phyloP scores from a whole-genome alignment of 92 coral and sea anemone species.

The Porites divaricata region DNA sequence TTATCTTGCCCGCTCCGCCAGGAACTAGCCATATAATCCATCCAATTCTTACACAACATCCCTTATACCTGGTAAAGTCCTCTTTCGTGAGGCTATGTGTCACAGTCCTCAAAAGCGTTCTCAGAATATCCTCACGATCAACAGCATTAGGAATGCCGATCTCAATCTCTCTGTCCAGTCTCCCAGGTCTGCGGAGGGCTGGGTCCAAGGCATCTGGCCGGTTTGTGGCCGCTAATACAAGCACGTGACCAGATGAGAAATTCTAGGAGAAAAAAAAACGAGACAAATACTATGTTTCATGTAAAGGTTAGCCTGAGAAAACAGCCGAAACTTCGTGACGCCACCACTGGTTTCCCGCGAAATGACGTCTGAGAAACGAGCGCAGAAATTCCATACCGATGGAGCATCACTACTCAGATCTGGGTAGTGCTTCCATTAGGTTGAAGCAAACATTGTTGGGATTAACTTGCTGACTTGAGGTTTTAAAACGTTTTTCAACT shows the following conservation, averaged over 20 bases:
- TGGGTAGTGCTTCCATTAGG: no score
- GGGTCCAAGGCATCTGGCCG: conserved; percentile 96
- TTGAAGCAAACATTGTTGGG: background rate
- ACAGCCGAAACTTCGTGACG: background rate
- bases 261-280: conserved; percentile 26
- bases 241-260: conserved; percentile 74
- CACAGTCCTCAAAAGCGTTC: conserved; percentile 82
- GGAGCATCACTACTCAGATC: no score
- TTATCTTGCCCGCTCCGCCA: no score
- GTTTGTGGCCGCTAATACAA: conserved; percentile 94
- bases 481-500: conserved; percentile 4
- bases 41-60: no score
- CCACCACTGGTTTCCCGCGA: no score
- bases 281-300: background rate
- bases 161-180: conserved; percentile 97
- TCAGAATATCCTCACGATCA: conserved; percentile 89
- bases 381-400: no score
- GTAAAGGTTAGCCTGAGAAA: background rate
- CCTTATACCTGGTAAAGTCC: conserved; percentile 71
- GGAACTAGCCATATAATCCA: no score
- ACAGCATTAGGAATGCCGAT: conserved; percentile 91
- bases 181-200: conserved; percentile 98
- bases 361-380: no score
- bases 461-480: background rate
- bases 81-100: conserved; percentile 78